Conservation (phyloP, 2,113 vertebrate genomes). For the Xenotilapia leptura region DNA sequence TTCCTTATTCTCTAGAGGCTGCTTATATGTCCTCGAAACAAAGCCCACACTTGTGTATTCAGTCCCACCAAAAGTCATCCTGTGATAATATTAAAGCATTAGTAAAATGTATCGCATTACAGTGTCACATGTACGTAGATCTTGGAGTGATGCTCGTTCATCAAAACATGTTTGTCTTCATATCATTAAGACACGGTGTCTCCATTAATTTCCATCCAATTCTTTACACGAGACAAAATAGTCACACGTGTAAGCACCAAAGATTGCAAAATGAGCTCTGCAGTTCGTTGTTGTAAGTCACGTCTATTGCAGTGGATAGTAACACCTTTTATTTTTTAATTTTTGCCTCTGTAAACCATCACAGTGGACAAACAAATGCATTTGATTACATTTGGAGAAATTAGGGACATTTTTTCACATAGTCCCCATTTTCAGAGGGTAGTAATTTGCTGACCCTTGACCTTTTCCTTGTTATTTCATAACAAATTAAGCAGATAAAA, state of each 20-base stretch:
- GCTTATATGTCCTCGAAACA: background rate
- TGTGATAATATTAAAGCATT: background rate
- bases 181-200: no score
- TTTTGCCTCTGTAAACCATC: background rate
- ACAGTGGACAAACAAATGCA: background rate
- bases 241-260: background rate
- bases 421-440: background rate
- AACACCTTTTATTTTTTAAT: background rate
- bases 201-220: background rate
- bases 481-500: background rate
- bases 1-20: background rate
- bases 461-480: background rate
- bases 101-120: background rate
- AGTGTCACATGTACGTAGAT: background rate
- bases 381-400: background rate
- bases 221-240: background rate
- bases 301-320: background rate
- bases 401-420: background rate
- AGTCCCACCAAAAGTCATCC: background rate
- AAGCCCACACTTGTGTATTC: background rate
- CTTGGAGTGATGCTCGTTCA: background rate
- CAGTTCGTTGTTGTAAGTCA: background rate
- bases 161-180: background rate
- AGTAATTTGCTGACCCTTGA: background rate
- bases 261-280: background rate